Conservation (phyloP, 2,888 invertebrate species). For the Oscheius sp. region DNA sequence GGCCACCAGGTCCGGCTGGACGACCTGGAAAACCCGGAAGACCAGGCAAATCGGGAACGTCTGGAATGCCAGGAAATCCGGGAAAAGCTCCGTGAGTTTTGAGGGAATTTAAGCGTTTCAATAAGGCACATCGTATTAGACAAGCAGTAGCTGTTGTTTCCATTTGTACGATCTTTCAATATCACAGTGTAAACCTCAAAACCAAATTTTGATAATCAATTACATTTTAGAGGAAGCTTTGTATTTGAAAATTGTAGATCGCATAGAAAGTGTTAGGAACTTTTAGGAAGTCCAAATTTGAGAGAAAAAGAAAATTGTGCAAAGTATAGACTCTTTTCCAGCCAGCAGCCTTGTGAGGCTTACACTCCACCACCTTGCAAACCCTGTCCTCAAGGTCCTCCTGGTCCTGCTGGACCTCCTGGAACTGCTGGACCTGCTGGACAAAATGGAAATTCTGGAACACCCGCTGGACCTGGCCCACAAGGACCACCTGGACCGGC, state of each 20-base stretch:
- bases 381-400: slow-evolving; percentile 41
- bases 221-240: no score
- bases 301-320: no score
- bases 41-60: slow-evolving; percentile 59
- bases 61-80: slow-evolving; percentile 56
- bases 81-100: slow-evolving; percentile 56
- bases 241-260: no score
- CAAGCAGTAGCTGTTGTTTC: no score
- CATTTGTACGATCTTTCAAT: slow-evolving; percentile 25
- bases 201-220: no score
- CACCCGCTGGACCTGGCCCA: slow-evolving; percentile 17
- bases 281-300: no score
- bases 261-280: no score
- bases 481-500: slow-evolving; percentile 14
- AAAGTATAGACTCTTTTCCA: no score
- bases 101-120: no score
- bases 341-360: slow-evolving; percentile 62
- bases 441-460: not conserved
- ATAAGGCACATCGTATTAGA: no score
- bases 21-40: slow-evolving; percentile 57
- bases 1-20: slow-evolving; percentile 56
- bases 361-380: slow-evolving; percentile 49
- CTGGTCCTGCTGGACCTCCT: slow-evolving; percentile 42
- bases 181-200: no score
- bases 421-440: slow-evolving; percentile 19